Base-by-base conservation (phyloP, 92 coral and sea anemone genomes). In the Parazoanthus darwini region DNA sequence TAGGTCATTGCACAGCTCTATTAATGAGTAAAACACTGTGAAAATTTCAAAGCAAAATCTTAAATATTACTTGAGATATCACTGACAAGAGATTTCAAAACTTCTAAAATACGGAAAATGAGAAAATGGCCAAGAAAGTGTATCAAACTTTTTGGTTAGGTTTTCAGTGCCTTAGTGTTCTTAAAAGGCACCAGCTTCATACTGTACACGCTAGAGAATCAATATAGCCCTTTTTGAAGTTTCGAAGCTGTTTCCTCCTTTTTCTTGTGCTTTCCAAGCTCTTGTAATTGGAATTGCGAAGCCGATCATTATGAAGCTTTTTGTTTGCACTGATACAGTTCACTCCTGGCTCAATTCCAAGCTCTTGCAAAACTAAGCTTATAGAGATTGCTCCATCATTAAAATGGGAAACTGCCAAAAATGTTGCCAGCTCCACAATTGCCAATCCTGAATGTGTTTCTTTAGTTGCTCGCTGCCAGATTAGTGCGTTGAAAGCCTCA, bases 401-500 rank as follows among this genome's bases (percentile, higher is more conserved):
- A 78, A 90, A 87, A 58, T 87, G 87, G 16, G 83, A 65, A 6
- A 91, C 86, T 33, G 91, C 93, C 13, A 91, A 81, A 78, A 73
- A 91, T 6, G 87, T 77, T 88, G 93, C 87, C 35, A 85, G 81
- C 79, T 88, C 91, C 51, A 88, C 86, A 42, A 86, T 86, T 56
- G 87, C 91, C 50, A 88, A 77, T n/a, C 91, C 88, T 51, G 93
- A 88, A 81, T 91, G 93, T 10, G 91, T 91, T 86, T 88, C 93
- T 83, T 91, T 92, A 22, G 92, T 86, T 23, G 92, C 94, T 38
- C 89, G 83, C 77, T 92, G 94, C 94, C 94, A 92, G 56, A 92
- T 89, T 66, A 92, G 88, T 70, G 94, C 92, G 81, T 92, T 92
- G 94, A 92, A 86, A 70, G 94, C 94, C 90, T 89, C 92, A 86